phyloP scores from a whole-genome alignment of 2,888 invertebrate species.

The Anticlea derivata region DNA sequence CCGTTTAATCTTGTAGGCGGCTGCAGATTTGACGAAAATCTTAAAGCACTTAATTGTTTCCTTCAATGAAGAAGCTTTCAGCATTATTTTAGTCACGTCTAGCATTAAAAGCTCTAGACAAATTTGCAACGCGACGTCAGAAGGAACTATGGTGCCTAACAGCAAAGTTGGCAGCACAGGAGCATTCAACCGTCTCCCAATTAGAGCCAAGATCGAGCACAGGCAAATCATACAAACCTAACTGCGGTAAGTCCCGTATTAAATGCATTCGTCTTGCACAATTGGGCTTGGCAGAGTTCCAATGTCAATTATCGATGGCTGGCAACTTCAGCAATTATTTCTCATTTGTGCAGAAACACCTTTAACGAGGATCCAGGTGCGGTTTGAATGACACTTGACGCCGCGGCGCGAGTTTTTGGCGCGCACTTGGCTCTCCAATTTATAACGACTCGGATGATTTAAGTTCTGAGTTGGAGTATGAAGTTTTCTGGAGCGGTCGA shows the following conservation, averaged over 20 bases:
- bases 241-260: conserved; percentile 24
- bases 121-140: not conserved
- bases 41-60: not conserved
- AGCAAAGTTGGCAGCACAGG: conserved; percentile 6
- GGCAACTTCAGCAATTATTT: conserved; percentile 74
- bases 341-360: conserved; percentile 69
- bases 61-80: not conserved
- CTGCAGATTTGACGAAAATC: conserved; percentile 6
- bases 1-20: conserved; percentile 11
- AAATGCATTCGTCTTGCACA: conserved; percentile 48
- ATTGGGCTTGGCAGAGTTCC: conserved; percentile 66
- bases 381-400: conserved; percentile 66
- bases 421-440: conserved; percentile 60
- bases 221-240: conserved; percentile 11
- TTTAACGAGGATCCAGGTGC: conserved; percentile 67
- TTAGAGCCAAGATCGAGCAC: conserved; percentile 12
- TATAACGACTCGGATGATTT: conserved; percentile 56
- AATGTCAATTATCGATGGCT: conserved; percentile 74
- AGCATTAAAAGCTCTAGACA: no score
- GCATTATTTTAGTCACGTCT: no score
- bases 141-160: not conserved
- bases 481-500: conserved; percentile 27
- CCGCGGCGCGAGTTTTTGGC: conserved; percentile 63
- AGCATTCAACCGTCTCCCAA: conserved; percentile 7
- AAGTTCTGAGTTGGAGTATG: conserved; percentile 41